Evolutionary conservation across 2,113 vertebrate genomes (phyloP).

Genomic region (Syngnathus scovelli): DNA sequence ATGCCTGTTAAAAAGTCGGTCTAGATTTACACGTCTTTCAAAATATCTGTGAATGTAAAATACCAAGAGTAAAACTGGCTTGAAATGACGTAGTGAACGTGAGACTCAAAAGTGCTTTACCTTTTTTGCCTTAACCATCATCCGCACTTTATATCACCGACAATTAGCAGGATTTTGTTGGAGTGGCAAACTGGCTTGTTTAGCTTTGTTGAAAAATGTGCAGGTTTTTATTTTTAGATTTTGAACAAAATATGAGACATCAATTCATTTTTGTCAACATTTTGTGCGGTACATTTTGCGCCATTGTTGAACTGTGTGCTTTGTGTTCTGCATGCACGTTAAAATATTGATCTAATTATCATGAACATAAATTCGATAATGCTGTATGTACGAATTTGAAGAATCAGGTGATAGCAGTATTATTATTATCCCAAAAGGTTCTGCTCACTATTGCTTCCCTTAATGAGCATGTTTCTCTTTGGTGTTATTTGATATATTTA

Average conservation of each 20-base stretch:
- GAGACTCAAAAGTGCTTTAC: not conserved
- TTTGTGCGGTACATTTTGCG: not conserved
- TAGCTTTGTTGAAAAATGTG: not conserved
- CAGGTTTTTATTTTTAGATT: not conserved
- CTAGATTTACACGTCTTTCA: not conserved
- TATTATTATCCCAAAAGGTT: not conserved
- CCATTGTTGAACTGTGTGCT: conserved; percentile 2
- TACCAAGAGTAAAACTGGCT: not conserved
- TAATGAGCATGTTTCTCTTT: conserved; percentile 53
- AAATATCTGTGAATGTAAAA: not conserved
- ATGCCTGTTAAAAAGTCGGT: not conserved
- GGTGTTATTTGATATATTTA: conserved; percentile 37
- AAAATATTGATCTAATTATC: conserved; percentile 14
- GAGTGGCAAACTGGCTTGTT: not conserved
- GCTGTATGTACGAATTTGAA: not conserved
- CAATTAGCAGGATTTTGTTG: not conserved
- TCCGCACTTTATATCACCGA: not conserved
- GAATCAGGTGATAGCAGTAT: not conserved
- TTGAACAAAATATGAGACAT: not conserved
- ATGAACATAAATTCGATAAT: not conserved
- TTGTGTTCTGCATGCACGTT: conserved; percentile 42
- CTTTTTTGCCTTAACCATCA: not conserved
- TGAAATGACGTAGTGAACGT: not conserved
- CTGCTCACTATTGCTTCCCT: not conserved
- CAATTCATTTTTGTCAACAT: conserved; percentile 5